Conservation (phyloP, 2,888 invertebrate species). For the Athripsodes cinereus region DNA sequence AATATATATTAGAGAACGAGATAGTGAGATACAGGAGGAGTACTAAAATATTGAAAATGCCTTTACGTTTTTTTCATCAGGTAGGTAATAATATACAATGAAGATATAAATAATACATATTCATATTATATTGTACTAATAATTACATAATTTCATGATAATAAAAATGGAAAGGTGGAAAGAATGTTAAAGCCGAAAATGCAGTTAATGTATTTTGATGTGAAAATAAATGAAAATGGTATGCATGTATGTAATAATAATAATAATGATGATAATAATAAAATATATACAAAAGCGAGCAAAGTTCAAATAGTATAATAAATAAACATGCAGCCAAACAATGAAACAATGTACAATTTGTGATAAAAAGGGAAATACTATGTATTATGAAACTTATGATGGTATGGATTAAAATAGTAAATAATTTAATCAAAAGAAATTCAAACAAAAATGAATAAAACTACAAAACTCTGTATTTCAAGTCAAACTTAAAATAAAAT, state of each 20-base stretch:
- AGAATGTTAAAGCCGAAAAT: constrained; percentile 9
- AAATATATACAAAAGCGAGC: neutral
- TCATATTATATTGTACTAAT: no score
- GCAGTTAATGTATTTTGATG: constrained; percentile 13
- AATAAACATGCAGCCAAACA: no score
- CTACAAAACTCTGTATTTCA: neutral
- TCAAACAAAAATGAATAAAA: neutral
- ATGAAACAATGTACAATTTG: no score
- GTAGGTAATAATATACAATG: neutral
- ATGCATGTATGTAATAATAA: no score
- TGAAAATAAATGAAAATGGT: neutral
- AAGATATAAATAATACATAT: constrained; percentile 1
- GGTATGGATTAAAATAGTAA: neutral
- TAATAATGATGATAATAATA: neutral
- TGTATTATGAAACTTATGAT: no score
- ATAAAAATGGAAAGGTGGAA: neutral
- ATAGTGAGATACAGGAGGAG: no score
- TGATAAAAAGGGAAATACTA: no score
- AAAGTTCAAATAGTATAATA: no score
- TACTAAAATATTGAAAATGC: constrained; percentile 23
- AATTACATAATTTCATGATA: no score
- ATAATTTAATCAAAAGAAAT: neutral
- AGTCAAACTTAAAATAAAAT: neutral
- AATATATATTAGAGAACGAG: neutral
- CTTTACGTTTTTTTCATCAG: constrained; percentile 24